Base-by-base conservation (phyloP, 2,888 invertebrate genomes). In the Rhagonycha fulva region DNA sequence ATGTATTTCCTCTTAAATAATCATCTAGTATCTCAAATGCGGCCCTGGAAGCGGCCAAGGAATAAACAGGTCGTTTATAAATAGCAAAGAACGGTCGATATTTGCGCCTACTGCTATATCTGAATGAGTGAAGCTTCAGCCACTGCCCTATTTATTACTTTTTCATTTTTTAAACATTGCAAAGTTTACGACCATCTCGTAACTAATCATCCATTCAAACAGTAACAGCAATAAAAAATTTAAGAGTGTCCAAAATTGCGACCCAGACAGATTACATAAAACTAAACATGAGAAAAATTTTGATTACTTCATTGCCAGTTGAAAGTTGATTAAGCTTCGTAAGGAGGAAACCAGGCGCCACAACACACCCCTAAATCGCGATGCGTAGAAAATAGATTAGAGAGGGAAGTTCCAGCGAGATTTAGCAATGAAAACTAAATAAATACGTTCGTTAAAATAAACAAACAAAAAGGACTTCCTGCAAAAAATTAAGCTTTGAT, bases 31-130 rank as follows among this genome's bases (percentile, higher is more conserved):
- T 72, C 70, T 74, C 26, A 72, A 85, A 84, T 86, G 85, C 87
- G 86, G 85, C 83, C 83, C 84, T 83, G 85, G 86, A 84, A 83
- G 85, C 87, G 89, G 88, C 88, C 87, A 88, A 86, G 86, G 88
- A 80, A 81, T 81, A 82, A 82, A 81, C 82, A 81, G 82, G 82
- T 82, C 82, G 80, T 80, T 79, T 81, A 81, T 81, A 80, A 81
- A 82, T 82, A 82, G 81, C 76, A 73, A 67, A 75, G 70, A 73
- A 71, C 78, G 79, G 77, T 80, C 80, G 79, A 80, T 78, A 79
- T 79, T 79, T 71, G 76, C 76, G 78, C 78, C 79, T 78, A 77
- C 77, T 67, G 66, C 76, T 70, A 67, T 72, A 63, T 73, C 76
- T 76, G 78, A 75, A 78, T 80, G 79, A 80, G 76, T 76, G 78